Evolutionary conservation across 23 tunicate species (phyloP), one percentile per base, ranked within the genome.

Genomic region (Halocynthia aurantium): DNA sequence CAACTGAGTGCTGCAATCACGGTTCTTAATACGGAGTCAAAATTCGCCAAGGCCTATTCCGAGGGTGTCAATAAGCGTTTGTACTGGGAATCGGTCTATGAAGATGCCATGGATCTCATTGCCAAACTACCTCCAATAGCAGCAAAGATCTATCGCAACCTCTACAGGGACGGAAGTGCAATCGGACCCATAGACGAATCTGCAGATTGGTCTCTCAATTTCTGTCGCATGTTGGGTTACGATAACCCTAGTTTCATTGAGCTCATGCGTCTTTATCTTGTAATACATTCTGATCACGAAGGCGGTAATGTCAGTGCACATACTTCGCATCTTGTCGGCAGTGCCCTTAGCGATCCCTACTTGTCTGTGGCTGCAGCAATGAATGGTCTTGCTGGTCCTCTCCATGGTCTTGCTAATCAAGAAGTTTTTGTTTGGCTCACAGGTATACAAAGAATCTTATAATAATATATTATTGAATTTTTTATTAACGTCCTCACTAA

Each of bases 311-410:
- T 94, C 12, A 85, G 95, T 68, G 95, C 99, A 2, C 95, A 88
- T 73, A 88, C 95, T 7, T 94, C 95, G 40, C 95, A 88, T 77
- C 80, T 94, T 31, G 99, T 94, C 15, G 99, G 99, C 22, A 84
- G 90, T 76, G 99, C 99, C 10, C 75, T 94, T 18, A 84, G 87
- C 62, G 95, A 88, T 61, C 99, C 99, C 31, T 94, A 94, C 60
- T 78, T 88, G 44, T 78, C 83, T 52, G 65, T 88, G 70, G 84
- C 95, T 72, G 95, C 95, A 50, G 95, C 99, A n/a, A 85, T 94
- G 91, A 94, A 94, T 76, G 99, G 99, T 13, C 95, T 94, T 71
- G 99, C 99, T 65, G 99, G 99, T n/a, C 99, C 99, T 13, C 77
- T 94, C 52, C 95, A 88, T 70, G 99, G 95, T 7, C 88, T 94